Evolutionary conservation across 2,888 invertebrate genomes (phyloP).

Genomic region (Meta bourneti): DNA sequence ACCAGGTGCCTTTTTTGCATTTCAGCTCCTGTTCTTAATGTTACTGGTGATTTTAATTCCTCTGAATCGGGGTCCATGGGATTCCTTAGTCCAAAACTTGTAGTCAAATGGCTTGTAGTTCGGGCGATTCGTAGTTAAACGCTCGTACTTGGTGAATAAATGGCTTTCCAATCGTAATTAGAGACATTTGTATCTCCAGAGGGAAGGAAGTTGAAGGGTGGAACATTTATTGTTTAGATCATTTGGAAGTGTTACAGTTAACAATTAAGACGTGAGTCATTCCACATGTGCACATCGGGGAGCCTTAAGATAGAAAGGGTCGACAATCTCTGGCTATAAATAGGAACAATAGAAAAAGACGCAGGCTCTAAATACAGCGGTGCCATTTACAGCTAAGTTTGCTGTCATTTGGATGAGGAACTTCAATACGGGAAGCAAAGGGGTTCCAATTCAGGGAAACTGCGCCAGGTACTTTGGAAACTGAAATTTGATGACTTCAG

Average conservation of each 20-base stretch:
- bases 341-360: slow-evolving; percentile 24
- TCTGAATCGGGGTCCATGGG: too few species aligned
- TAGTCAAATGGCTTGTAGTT: too few species aligned
- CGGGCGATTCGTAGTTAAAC: too few species aligned
- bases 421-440: not conserved
- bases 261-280: slow-evolving; percentile 22
- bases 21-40: too few species aligned
- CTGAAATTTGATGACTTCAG: too few species aligned
- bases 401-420: not conserved
- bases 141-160: too few species aligned
- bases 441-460: not conserved
- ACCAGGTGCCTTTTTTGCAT: too few species aligned
- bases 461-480: too few species aligned
- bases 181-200: too few species aligned
- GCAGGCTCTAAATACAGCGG: slow-evolving; percentile 10
- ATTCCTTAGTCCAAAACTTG: too few species aligned
- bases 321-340: slow-evolving; percentile 17
- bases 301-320: not conserved
- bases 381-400: slow-evolving; percentile 9
- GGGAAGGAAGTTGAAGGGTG: not conserved
- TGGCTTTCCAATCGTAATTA: too few species aligned
- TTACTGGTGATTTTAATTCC: too few species aligned
- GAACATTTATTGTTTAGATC: not conserved
- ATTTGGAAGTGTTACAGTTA: slow-evolving; percentile 5
- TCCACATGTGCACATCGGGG: not conserved